A percentile compares a stretch with the other conserved stretches of the same genome.
These are phyloP conservation scores for Dichetophora obliterata DNA, from an alignment of 2,888 invertebrate species.

Conservation along the genomic window DNA sequence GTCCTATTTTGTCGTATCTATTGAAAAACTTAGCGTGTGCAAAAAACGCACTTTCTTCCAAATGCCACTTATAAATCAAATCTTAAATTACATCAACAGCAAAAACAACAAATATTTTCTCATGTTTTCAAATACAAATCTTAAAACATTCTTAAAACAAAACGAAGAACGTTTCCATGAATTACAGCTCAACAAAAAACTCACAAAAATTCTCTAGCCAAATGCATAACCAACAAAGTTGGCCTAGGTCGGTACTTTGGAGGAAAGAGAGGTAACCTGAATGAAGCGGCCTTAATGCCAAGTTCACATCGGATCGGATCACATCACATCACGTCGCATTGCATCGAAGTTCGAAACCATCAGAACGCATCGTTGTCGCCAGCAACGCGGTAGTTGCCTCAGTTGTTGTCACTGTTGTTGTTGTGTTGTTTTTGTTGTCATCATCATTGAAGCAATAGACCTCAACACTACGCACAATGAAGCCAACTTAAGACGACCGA, in stretches of 20 bases:
- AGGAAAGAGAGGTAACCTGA: neutral
- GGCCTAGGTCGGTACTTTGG: constrained; percentile 8
- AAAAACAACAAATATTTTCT: constrained; percentile 25
- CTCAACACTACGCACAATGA: constrained; percentile 45
- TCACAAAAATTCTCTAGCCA: constrained; percentile 9
- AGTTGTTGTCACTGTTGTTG: constrained; percentile 36
- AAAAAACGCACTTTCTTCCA: too few species aligned
- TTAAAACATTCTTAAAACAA: constrained; percentile 14
- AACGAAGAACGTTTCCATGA: constrained; percentile 20
- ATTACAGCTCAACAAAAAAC: constrained; percentile 1
- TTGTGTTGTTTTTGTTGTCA: constrained; percentile 27
- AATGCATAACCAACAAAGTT: constrained; percentile 9
- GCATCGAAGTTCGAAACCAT: neutral
- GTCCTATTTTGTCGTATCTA: too few species aligned
- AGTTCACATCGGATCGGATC: constrained; percentile 36
- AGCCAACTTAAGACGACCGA: constrained; percentile 36
- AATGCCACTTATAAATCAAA: too few species aligned
- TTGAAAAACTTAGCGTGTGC: too few species aligned
- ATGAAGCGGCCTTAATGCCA: constrained; percentile 10
- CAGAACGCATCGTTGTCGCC: constrained; percentile 45
- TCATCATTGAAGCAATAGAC: constrained; percentile 38
- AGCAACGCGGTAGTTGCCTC: constrained; percentile 42
- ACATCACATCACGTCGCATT: constrained; percentile 27
- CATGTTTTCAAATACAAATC: constrained; percentile 23
- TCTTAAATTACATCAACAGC: neutral